Evolutionary conservation across 2,113 vertebrate genomes (phyloP).

Genomic region (Poeciliopsis retropinna): DNA sequence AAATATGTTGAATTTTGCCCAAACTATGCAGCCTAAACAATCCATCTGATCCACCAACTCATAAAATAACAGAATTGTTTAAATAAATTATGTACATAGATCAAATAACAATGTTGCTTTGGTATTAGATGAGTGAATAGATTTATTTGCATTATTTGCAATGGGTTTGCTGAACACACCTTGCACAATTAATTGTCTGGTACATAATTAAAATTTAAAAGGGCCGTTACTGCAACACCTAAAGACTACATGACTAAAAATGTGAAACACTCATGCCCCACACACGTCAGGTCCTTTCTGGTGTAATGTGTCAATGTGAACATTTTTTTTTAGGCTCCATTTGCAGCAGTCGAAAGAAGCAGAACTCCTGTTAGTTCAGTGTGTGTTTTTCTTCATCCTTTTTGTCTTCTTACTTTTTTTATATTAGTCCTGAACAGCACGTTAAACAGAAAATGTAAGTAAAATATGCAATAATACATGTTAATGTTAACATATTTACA

Average conservation of each 20-base stretch:
- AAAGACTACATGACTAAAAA: no score
- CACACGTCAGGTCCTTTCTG: constrained; percentile 19
- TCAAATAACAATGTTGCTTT: background rate
- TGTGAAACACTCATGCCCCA: background rate
- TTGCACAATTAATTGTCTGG: background rate
- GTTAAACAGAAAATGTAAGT: no score
- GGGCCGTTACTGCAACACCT: background rate
- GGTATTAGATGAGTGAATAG: background rate
- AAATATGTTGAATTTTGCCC: background rate
- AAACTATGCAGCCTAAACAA: background rate
- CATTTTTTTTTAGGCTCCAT: background rate
- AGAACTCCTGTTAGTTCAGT: constrained; percentile 24
- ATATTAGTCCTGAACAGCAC: no score
- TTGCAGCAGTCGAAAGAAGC: background rate
- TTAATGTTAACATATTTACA: background rate
- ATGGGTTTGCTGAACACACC: background rate
- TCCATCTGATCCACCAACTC: background rate
- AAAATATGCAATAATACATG: no score
- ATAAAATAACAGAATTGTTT: background rate
- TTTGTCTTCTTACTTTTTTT: no score
- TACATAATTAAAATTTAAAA: constrained; percentile 13
- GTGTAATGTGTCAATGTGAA: background rate
- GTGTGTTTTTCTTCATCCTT: no score
- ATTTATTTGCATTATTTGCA: background rate
- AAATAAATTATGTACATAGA: background rate